These are phyloP conservation scores for Platynereis dumerilii DNA, from an alignment of 2,888 invertebrate genomes.

Conservation along the genomic window DNA sequence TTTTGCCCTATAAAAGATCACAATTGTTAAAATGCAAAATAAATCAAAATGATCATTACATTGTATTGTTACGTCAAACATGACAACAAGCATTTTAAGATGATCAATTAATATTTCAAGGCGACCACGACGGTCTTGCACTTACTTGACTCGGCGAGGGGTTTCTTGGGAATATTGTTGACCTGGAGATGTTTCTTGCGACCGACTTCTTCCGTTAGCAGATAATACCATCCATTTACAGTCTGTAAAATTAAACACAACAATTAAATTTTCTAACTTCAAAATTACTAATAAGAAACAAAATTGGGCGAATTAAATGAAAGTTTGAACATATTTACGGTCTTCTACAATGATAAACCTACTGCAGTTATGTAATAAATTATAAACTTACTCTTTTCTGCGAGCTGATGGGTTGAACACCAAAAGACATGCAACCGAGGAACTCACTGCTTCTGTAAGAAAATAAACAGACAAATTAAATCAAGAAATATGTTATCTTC, in stretches of 20 bases:
- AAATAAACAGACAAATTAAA: constrained; percentile 6
- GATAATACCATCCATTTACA: constrained; percentile 75
- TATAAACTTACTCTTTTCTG: constrained; percentile 74
- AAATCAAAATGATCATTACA: background rate
- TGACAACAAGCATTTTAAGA: too few species aligned
- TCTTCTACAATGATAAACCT: too few species aligned
- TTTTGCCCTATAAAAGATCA: too few species aligned
- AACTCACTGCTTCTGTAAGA: constrained; percentile 69
- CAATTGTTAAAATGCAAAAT: background rate
- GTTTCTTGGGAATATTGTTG: background rate
- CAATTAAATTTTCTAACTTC: background rate
- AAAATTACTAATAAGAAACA: background rate
- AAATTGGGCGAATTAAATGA: too few species aligned
- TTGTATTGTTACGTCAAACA: too few species aligned
- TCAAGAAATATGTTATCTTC: background rate
- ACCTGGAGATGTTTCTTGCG: constrained; percentile 65
- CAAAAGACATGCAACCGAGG: constrained; percentile 91
- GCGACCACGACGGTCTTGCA: too few species aligned
- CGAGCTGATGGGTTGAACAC: constrained; percentile 77
- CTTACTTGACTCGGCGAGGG: constrained; percentile 7
- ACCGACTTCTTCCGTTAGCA: constrained; percentile 74
- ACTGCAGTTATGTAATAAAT: background rate
- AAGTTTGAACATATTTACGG: too few species aligned
- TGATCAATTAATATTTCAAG: too few species aligned
- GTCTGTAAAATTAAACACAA: constrained; percentile 58